Percentiles rank a stretch among this genome's conserved stretches.
Conservation (phyloP, 2,888 invertebrate species). For the Silvanus unidentatus region DNA sequence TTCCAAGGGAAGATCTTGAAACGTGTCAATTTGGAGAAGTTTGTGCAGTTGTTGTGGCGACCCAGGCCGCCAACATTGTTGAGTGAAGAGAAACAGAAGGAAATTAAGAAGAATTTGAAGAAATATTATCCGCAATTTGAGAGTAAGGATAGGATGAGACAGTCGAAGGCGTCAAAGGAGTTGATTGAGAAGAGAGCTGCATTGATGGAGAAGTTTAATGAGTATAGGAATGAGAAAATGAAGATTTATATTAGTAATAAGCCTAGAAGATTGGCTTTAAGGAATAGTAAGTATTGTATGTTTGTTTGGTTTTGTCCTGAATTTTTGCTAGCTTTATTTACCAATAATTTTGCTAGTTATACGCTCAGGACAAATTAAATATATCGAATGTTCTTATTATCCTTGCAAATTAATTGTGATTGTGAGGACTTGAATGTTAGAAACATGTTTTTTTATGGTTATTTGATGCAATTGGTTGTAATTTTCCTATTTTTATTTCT, state of each 20-base stretch:
- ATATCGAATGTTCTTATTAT: neutral
- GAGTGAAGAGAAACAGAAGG: slow-evolving; percentile 78
- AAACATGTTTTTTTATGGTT: neutral
- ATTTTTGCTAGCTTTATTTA: slow-evolving; percentile 22
- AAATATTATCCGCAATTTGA: slow-evolving; percentile 95
- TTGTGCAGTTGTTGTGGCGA: slow-evolving; percentile 93
- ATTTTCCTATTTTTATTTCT: slow-evolving; percentile 15
- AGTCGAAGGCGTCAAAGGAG: slow-evolving; percentile 92
- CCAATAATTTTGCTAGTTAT: slow-evolving; percentile 24
- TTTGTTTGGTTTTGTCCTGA: slow-evolving; percentile 9
- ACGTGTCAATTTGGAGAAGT: slow-evolving; percentile 83
- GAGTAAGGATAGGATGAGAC: slow-evolving; percentile 88
- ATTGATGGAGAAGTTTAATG: slow-evolving; percentile 79
- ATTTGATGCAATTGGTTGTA: neutral
- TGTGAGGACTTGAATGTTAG: no score
- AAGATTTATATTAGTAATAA: slow-evolving; percentile 75
- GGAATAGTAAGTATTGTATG: slow-evolving; percentile 66
- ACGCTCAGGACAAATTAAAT: slow-evolving; percentile 30
- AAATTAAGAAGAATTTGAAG: slow-evolving; percentile 95
- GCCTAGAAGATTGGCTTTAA: slow-evolving; percentile 72
- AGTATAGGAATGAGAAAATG: slow-evolving; percentile 69
- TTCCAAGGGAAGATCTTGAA: slow-evolving; percentile 81
- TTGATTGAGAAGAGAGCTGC: slow-evolving; percentile 85
- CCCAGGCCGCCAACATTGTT: slow-evolving; percentile 87
- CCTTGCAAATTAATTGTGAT: slow-evolving; percentile 5